Conservation (phyloP, 2,113 vertebrate genomes). For the Microcebus murinus region DNA sequence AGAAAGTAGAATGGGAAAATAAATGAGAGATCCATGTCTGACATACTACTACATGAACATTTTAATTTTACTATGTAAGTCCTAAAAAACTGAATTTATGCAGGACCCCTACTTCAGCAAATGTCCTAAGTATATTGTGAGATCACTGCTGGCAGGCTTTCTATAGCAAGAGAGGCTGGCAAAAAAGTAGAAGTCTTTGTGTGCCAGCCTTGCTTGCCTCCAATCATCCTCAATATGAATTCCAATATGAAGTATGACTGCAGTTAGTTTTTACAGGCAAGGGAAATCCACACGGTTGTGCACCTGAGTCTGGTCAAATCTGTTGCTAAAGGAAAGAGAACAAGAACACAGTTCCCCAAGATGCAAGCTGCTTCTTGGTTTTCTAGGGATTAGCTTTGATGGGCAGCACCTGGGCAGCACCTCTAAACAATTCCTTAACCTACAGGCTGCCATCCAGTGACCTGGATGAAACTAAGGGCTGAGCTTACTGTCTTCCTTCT, state of each 20-base stretch:
- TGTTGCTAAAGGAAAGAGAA: background rate
- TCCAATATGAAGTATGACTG: background rate
- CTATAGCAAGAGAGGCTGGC: background rate
- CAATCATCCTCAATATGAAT: background rate
- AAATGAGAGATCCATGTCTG: background rate
- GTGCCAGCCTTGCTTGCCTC: background rate
- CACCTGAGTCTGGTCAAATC: background rate
- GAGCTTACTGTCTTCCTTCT: background rate
- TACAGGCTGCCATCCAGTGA: background rate
- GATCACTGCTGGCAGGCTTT: background rate
- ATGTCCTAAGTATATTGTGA: background rate
- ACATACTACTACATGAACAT: background rate
- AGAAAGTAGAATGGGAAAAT: conserved; percentile 14
- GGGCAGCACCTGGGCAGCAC: background rate
- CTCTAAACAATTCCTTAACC: background rate
- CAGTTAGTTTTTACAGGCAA: background rate
- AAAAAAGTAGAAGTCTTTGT: background rate
- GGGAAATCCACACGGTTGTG: background rate
- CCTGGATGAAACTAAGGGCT: background rate
- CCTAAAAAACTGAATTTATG: background rate
- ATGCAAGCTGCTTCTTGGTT: background rate
- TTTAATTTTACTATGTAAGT: background rate
- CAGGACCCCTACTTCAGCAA: background rate
- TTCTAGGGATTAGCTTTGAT: background rate
- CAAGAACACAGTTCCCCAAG: background rate